phyloP scores from a whole-genome alignment of 2,113 vertebrate species.

The Myotis lucifugus region DNA sequence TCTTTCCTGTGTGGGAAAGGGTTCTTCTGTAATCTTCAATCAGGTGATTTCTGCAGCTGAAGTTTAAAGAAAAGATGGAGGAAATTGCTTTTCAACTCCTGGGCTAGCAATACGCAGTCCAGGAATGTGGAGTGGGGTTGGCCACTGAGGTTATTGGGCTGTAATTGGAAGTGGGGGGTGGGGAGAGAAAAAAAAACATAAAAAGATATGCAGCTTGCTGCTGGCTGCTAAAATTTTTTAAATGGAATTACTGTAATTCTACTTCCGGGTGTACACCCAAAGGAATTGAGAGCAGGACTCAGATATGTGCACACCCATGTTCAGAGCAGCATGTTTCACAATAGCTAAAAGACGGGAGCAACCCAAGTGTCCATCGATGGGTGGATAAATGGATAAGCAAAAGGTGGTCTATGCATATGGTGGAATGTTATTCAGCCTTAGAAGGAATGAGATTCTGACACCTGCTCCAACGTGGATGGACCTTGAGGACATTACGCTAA shows the following conservation, averaged over 20 bases:
- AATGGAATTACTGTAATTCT: not conserved
- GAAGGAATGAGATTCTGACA: not conserved
- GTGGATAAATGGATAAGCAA: not conserved
- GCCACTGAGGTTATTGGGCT: not conserved
- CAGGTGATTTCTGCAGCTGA: constrained; percentile 55
- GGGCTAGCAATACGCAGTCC: not conserved
- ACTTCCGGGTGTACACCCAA: not conserved
- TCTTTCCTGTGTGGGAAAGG: constrained; percentile 18
- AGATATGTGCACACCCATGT: not conserved
- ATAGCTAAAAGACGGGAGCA: not conserved
- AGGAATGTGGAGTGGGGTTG: not conserved
- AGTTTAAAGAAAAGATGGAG: not conserved
- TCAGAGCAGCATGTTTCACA: not conserved
- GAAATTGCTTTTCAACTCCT: not conserved
- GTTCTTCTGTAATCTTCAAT: constrained; percentile 48
- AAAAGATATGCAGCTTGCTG: not conserved
- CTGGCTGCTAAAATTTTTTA: not conserved
- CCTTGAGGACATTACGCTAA: not conserved
- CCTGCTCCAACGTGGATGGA: not conserved
- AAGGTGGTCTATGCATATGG: too few species aligned
- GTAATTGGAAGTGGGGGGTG: not conserved
- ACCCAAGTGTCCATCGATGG: not conserved
- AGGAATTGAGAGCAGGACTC: not conserved
- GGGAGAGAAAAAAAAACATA: not conserved
- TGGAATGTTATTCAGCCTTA: not conserved